Evolutionary conservation across 2,888 invertebrate species (phyloP).

Genomic region (Sarcophaga rosellei): DNA sequence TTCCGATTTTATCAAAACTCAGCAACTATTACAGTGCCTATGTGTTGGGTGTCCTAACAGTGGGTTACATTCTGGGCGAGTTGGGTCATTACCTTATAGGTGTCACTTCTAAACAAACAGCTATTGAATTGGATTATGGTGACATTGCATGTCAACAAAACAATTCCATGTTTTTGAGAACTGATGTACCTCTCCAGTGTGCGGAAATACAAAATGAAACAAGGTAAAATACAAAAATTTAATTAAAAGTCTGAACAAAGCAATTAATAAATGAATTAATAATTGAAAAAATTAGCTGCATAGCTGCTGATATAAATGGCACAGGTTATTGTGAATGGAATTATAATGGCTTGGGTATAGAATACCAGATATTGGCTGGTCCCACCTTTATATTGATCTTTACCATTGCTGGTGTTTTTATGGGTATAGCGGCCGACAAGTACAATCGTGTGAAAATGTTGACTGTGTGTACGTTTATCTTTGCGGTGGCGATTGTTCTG

Average conservation of each 20-base stretch:
- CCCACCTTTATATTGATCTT: slow-evolving; percentile 96
- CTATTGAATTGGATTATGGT: slow-evolving; percentile 92
- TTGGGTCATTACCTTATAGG: slow-evolving; percentile 94
- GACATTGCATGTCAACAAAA: slow-evolving; percentile 93
- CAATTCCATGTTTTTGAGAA: slow-evolving; percentile 83
- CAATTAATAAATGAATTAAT: background rate
- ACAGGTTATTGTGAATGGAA: slow-evolving; percentile 94
- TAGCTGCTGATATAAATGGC: slow-evolving; percentile 86
- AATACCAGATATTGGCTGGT: slow-evolving; percentile 95
- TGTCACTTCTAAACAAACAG: slow-evolving; percentile 93
- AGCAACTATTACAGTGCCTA: slow-evolving; percentile 89
- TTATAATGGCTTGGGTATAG: slow-evolving; percentile 94
- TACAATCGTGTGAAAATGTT: slow-evolving; percentile 89
- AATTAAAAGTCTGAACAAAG: background rate
- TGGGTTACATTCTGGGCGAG: slow-evolving; percentile 93
- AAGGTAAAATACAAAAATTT: slow-evolving; percentile 77
- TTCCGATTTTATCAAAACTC: slow-evolving; percentile 82
- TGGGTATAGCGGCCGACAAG: slow-evolving; percentile 92
- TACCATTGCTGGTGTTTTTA: slow-evolving; percentile 92
- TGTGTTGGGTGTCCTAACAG: slow-evolving; percentile 89
- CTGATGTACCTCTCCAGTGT: slow-evolving; percentile 83
- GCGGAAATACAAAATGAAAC: slow-evolving; percentile 83
- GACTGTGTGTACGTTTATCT: slow-evolving; percentile 89
- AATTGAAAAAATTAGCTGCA: slow-evolving; percentile 83
- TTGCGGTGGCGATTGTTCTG: slow-evolving; percentile 91